Base-by-base conservation (phyloP, 2,113 vertebrate genomes). In the Rhodinocichla rosea region DNA sequence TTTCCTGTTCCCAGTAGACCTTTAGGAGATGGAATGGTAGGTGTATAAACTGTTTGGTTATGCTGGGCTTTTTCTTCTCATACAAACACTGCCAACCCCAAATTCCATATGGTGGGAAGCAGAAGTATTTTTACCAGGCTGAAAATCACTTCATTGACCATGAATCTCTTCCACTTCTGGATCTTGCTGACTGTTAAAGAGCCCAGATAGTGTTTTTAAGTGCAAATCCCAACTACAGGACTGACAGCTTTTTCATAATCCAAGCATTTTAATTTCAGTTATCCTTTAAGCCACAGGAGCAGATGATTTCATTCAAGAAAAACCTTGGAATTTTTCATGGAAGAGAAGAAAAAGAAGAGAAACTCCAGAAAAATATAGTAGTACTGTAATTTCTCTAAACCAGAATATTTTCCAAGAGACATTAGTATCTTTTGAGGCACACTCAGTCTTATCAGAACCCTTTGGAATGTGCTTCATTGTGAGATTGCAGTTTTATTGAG, bases 371-470 rank as follows among this genome's bases (percentile, higher is more conserved):
- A 90, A 94, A 83, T 60, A 65, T 10, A 67, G 52, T 28, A 74
- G 35, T 90, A 37, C 55, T 52, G 14, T 91, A 91, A 83, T 96
- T 95, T 33, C 90, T 88, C 63, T 85, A 90, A 91, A 86, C 59
- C 69, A 90, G 76, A 93, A 94, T 90, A 76, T 83, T 92, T 96
- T 95, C 92, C 73, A 44, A 65, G 59, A 70, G 10, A 19, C 42
- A 88, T 85, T 63, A 85, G 49, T 55, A 64, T 45, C 21, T 74
- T 91, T 10, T 90, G 86, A 95, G 78, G 44, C 71, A 81, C 88
- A 33, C 13, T 53, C 30, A 69, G 73, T 37, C 64, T 95, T 95
- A 95, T 78, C 85, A 97, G 94, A 97, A 90, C 83, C 50, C 45
- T 85, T 74, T 75, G 49, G 64, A 91, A 92, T 94, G 70, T 70